Evolutionary conservation across 2,888 invertebrate genomes (phyloP).

Genomic region (Amphipoea lucens): DNA sequence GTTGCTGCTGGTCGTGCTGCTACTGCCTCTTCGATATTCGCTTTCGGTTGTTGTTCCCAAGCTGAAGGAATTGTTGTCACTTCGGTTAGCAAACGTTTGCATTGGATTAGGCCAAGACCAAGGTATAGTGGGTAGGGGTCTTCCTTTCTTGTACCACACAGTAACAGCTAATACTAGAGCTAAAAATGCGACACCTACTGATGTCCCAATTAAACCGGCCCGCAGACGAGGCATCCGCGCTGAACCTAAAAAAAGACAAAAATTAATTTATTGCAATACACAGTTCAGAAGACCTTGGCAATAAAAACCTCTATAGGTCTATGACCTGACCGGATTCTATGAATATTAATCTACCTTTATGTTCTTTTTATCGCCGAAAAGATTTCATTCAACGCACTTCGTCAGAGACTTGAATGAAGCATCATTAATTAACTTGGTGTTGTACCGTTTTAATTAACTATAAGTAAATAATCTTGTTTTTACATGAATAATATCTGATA

Average conservation of each 20-base stretch:
- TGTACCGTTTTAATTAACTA: no score
- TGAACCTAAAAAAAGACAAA: constrained; percentile 53
- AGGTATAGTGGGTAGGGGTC: constrained; percentile 36
- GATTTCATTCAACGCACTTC: not conserved
- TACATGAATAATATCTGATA: not conserved
- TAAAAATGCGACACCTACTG: constrained; percentile 70
- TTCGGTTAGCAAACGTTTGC: constrained; percentile 11
- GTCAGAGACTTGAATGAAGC: not conserved
- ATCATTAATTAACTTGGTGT: not conserved
- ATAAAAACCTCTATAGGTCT: not conserved
- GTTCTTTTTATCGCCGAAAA: not conserved
- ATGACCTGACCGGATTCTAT: not conserved
- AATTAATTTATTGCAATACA: not conserved
- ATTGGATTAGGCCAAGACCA: constrained; percentile 23
- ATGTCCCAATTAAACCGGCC: constrained; percentile 79
- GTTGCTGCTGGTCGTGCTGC: constrained; percentile 42
- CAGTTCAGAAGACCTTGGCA: constrained; percentile 1
- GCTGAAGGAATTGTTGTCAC: constrained; percentile 25
- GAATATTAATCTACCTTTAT: not conserved
- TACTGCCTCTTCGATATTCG: constrained; percentile 28
- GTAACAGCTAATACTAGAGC: constrained; percentile 70
- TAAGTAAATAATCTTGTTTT: not conserved
- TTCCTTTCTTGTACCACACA: constrained; percentile 72
- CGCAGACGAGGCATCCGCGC: constrained; percentile 60
- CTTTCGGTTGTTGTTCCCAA: not conserved